phyloP scores from a whole-genome alignment of 2,888 invertebrate genomes.

The Dermolepida albohirtum region DNA sequence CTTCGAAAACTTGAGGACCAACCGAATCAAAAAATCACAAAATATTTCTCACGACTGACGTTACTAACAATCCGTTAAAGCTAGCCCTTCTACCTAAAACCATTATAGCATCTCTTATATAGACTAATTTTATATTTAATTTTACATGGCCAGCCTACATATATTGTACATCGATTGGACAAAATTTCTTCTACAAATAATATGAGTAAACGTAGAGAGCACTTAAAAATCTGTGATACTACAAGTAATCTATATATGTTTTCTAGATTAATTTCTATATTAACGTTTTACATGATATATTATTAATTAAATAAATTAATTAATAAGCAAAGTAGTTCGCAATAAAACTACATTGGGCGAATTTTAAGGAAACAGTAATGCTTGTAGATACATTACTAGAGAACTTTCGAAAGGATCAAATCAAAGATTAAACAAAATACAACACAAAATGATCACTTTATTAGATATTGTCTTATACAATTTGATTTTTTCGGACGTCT shows the following conservation, averaged over 20 bases:
- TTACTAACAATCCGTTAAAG: no score
- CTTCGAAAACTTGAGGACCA: no score
- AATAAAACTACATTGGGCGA: conserved; percentile 29
- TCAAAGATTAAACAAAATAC: no score
- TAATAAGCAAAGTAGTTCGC: conserved; percentile 21
- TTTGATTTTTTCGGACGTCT: conserved; percentile 46
- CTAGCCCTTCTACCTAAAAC: no score
- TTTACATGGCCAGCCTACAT: not conserved
- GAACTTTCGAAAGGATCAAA: conserved; percentile 32
- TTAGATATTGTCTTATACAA: conserved; percentile 4
- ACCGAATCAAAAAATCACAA: no score
- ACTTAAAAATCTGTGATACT: conserved; percentile 45
- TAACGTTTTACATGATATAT: conserved; percentile 36
- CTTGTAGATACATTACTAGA: conserved; percentile 34
- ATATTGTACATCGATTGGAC: conserved; percentile 33
- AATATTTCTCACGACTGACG: no score
- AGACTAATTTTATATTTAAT: no score
- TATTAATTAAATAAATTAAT: conserved; percentile 13
- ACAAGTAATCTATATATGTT: conserved; percentile 42
- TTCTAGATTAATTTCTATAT: conserved; percentile 43
- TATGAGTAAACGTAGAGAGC: conserved; percentile 37
- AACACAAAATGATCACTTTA: conserved; percentile 10
- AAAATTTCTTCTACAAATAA: conserved; percentile 14
- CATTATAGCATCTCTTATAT: no score
- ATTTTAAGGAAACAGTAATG: conserved; percentile 14